phyloP scores from a whole-genome alignment of 2,113 vertebrate species.

The Neolamprologus sp. region DNA sequence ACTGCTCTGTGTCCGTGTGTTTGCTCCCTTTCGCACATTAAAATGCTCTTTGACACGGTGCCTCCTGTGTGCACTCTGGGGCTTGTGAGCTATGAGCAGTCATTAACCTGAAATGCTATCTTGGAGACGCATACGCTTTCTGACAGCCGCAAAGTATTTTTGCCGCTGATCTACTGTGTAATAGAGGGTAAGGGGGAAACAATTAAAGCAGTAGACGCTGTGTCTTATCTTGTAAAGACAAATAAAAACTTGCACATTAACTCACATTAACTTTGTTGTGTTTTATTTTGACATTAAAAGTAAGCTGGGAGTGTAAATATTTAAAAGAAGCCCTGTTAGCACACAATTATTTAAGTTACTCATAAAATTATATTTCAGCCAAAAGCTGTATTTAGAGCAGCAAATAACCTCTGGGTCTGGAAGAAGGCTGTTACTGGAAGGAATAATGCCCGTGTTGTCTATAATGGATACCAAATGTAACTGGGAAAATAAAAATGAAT shows the following conservation, averaged over 20 bases:
- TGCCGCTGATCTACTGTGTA: neutral
- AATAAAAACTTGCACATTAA: neutral
- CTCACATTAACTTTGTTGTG: neutral
- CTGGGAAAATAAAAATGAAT: neutral
- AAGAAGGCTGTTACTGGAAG: neutral
- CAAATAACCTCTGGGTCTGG: neutral
- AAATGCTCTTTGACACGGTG: neutral
- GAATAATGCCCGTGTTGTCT: neutral
- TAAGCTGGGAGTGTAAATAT: neutral
- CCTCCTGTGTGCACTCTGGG: neutral
- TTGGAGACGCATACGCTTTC: neutral
- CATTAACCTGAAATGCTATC: conserved; percentile 27
- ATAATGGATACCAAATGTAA: neutral
- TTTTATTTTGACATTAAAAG: neutral
- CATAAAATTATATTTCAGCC: neutral
- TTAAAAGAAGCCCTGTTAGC: neutral
- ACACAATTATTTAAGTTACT: neutral
- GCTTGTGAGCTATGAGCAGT: conserved; percentile 6
- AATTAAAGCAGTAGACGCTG: neutral
- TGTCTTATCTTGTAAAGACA: neutral
- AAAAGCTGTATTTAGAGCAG: neutral
- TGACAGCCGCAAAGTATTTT: neutral
- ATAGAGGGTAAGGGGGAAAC: neutral
- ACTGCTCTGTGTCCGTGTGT: neutral
- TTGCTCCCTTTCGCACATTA: neutral